These are phyloP conservation scores for Orbicella faveolata DNA, from an alignment of 64 coral and sea anemone species.

Conservation along the genomic window DNA sequence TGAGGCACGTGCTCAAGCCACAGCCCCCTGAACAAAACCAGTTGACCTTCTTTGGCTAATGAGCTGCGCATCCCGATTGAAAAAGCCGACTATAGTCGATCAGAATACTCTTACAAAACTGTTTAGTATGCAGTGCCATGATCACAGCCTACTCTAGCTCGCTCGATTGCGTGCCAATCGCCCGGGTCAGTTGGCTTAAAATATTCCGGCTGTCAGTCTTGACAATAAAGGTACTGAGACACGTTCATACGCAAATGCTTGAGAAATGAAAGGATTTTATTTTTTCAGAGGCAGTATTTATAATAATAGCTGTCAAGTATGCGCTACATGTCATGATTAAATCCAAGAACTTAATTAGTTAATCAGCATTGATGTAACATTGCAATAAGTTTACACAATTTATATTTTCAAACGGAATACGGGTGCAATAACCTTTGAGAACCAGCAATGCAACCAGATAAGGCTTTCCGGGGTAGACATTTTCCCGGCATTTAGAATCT, in stretches of 20 bases:
- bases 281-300: background rate
- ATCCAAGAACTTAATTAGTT: background rate
- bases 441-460: background rate
- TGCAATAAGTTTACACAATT: background rate
- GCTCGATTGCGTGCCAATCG: background rate
- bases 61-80: no score
- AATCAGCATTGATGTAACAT: background rate
- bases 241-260: background rate
- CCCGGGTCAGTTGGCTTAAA: background rate
- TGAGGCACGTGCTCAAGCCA: no score
- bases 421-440: background rate
- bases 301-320: background rate
- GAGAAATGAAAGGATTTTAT: background rate
- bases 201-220: background rate
- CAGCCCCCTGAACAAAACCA: no score
- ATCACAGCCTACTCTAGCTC: no score
- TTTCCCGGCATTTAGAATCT: no score
- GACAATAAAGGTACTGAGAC: background rate
- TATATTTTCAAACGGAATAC: background rate
- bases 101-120: no score
- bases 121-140: no score
- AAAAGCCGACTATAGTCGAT: no score
- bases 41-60: no score
- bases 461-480: background rate
- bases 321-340: background rate